Evolutionary conservation across 2,797 vertebrate genomes (phyloP), one percentile per base, ranked within the genome.

Genomic region (Molossus molossus): DNA sequence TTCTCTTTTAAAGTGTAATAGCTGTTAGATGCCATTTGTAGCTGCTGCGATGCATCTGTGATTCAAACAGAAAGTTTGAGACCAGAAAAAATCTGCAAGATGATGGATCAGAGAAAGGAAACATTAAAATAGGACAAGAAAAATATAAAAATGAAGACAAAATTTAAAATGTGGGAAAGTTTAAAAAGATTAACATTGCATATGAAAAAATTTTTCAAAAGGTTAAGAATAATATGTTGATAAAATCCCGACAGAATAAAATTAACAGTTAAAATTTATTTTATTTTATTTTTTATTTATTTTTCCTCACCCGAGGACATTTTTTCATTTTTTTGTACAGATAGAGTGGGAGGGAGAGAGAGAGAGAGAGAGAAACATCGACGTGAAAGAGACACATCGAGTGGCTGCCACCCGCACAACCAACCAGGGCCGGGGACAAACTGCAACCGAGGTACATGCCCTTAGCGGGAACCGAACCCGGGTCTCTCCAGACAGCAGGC

Each of bases 31-130:
- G 21, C 17, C 67, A 50, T 72, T 95, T 94, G 73, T 9, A 75
- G 64, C 53, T 91, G 62, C 64, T 79, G 83, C 93, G 58, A 82
- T 55, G 58, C 13, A n/a, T 15, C 13, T 79, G 53, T 73, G 85
- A 77, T 87, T 94, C 40, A 95, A 80, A 87, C 17, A 90, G 60
- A 77, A 87, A 58, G 29, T 57, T 80, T 12, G 70, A 91, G 94
- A 93, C 12, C 65, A 70, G 88, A 86, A 93, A 90, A 90, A 91
- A 82, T 17, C 14, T 9, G 14, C 15, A 80, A 90, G 17, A 79
- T 17, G 65, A 33, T 81, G 67, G 25, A 65, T 18, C 50, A 64
- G 25, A n/a, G 53, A 93, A 90, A 94, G 57, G 84, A 91, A 92
- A 88, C 3, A 58, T 25, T 58, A 64, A 94, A 93, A 75, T 40